Conservation (phyloP, 2,888 invertebrate species). For the Hermaeophaga mercurialis region DNA sequence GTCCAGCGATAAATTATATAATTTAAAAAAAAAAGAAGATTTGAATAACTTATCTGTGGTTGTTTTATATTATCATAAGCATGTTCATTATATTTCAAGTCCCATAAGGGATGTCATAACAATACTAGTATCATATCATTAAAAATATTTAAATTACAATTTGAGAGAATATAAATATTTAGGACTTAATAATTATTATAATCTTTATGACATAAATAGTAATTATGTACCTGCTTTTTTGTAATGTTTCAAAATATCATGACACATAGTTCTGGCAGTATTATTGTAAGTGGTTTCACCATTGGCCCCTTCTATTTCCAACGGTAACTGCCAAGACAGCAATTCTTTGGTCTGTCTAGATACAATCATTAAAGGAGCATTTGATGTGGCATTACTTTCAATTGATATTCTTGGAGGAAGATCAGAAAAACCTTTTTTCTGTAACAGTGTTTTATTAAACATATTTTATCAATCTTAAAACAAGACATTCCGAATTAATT, state of each 20-base stretch:
- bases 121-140: no score
- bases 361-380: constrained; percentile 71
- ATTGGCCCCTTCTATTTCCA: constrained; percentile 61
- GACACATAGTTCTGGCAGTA: constrained; percentile 68
- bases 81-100: no score
- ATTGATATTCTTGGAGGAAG: constrained; percentile 44
- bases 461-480: no score
- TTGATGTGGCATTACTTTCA: constrained; percentile 36
- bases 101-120: no score
- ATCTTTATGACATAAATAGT: not conserved
- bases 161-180: no score
- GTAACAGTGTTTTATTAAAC: no score
- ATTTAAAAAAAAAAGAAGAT: no score
- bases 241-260: constrained; percentile 55
- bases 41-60: no score
- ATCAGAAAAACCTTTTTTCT: not conserved
- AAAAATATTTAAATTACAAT: no score
- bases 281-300: constrained; percentile 60
- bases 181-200: no score
- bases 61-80: no score
- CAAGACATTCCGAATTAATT: not conserved
- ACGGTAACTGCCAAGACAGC: constrained; percentile 80
- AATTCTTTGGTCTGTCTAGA: constrained; percentile 76
- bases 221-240: constrained; percentile 25
- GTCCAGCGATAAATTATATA: no score